These are phyloP conservation scores for Upupa epops DNA, from an alignment of 2,113 vertebrate genomes.

Conservation along the genomic window DNA sequence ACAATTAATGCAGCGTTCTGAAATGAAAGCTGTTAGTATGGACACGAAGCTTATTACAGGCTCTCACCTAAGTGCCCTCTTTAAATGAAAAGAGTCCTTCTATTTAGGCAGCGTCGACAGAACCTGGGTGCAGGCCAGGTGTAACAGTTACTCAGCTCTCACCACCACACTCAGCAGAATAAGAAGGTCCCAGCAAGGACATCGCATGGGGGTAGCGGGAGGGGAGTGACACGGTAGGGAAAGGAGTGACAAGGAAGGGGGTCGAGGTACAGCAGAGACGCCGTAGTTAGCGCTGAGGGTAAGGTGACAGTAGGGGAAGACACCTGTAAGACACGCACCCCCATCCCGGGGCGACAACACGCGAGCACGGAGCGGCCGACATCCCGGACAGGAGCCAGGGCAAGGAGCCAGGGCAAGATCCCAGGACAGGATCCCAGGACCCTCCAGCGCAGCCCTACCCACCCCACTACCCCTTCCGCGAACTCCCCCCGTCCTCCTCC, in stretches of 20 bases:
- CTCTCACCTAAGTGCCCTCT: neutral
- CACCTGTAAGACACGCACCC: neutral
- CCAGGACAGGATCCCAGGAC: no score
- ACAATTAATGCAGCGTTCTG: neutral
- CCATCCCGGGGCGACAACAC: neutral
- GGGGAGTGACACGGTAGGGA: no score
- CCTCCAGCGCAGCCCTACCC: neutral
- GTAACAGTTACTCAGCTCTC: neutral
- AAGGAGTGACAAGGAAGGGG: no score
- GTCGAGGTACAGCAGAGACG: no score
- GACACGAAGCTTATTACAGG: neutral
- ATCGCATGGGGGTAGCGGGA: no score
- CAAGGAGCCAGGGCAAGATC: no score
- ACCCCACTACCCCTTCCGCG: neutral
- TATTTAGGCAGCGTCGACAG: neutral
- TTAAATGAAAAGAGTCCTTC: neutral
- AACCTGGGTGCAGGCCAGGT: neutral
- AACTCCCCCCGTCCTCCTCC: neutral
- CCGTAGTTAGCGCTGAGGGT: no score
- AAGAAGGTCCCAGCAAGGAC: neutral
- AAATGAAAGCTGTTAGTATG: neutral
- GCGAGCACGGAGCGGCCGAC: neutral
- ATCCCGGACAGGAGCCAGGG: rapidly evolving
- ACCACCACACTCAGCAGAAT: neutral
- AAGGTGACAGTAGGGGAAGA: no score